Evolutionary conservation across 2,888 invertebrate genomes (phyloP).

Genomic region (Dyspetes luteomarginatus): DNA sequence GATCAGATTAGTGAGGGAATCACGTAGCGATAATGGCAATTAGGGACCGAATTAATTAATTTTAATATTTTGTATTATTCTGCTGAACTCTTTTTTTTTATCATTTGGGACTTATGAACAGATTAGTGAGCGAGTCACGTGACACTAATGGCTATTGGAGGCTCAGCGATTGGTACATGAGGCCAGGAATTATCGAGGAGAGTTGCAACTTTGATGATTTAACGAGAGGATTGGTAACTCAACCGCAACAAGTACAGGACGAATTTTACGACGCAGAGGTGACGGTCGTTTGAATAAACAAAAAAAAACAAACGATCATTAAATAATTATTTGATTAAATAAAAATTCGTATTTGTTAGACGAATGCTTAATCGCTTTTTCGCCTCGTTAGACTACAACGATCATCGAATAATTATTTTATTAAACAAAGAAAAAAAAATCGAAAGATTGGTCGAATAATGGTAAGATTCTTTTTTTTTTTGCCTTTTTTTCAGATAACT

Average conservation of each 20-base stretch:
- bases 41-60: no score
- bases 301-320: not conserved
- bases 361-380: no score
- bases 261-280: slow-evolving; percentile 91
- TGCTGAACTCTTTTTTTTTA: slow-evolving; percentile 26
- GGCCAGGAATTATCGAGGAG: slow-evolving; percentile 87
- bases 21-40: slow-evolving; percentile 84
- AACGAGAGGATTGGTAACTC: slow-evolving; percentile 90
- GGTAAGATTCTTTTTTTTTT: no score
- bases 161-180: slow-evolving; percentile 89
- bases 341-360: no score
- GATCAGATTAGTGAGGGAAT: slow-evolving; percentile 86
- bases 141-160: slow-evolving; percentile 85
- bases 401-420: not conserved
- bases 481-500: slow-evolving; percentile 86
- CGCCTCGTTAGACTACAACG: not conserved
- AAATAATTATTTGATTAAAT: not conserved
- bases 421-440: not conserved
- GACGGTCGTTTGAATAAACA: not conserved
- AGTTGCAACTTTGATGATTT: slow-evolving; percentile 89
- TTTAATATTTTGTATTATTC: no score
- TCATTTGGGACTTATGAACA: slow-evolving; percentile 81
- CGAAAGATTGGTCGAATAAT: no score
- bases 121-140: slow-evolving; percentile 86
- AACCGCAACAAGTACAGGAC: slow-evolving; percentile 91